Percentiles rank a stretch among this genome's conserved stretches.
phyloP scores from a whole-genome alignment of 2,888 invertebrate genomes.

The Acleris emargana region DNA sequence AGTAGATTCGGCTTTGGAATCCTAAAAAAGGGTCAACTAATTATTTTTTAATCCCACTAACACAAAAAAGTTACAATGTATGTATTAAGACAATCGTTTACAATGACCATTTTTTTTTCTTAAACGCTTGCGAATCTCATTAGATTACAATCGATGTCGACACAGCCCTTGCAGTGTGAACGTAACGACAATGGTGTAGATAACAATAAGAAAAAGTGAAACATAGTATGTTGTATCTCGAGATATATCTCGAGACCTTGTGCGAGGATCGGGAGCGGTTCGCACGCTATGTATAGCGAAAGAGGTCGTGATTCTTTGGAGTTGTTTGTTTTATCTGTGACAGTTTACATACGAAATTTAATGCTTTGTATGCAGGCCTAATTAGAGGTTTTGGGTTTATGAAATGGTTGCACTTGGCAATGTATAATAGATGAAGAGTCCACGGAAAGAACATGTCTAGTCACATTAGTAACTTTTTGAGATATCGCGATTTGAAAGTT shows the following conservation, averaged over 20 bases:
- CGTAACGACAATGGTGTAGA: constrained; percentile 59
- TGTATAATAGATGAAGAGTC: too few relatives aligned
- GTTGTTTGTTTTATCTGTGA: not conserved
- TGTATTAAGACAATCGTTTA: constrained; percentile 18
- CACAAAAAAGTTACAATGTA: not conserved
- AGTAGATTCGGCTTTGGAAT: too few relatives aligned
- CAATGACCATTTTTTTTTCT: constrained; percentile 42
- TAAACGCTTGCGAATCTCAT: constrained; percentile 51
- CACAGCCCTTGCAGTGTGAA: constrained; percentile 67
- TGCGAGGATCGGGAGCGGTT: constrained; percentile 53
- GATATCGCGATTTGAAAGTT: too few relatives aligned
- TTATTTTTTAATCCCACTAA: too few relatives aligned
- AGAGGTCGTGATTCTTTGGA: constrained; percentile 44
- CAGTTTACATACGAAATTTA: not conserved
- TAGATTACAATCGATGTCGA: constrained; percentile 66
- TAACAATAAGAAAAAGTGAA: constrained; percentile 58
- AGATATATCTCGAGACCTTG: constrained; percentile 51
- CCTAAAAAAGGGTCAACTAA: too few relatives aligned
- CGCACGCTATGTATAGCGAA: constrained; percentile 59
- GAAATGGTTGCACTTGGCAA: too few relatives aligned
- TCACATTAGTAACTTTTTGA: too few relatives aligned
- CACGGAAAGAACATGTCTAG: too few relatives aligned
- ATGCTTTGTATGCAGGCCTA: too few relatives aligned
- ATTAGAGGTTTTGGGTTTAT: too few relatives aligned
- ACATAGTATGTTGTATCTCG: constrained; percentile 44